Evolutionary conservation across 1,140 invertebrate genomes (phyloP), one percentile per base, ranked within the genome.

Genomic region (Euura lappo): DNA sequence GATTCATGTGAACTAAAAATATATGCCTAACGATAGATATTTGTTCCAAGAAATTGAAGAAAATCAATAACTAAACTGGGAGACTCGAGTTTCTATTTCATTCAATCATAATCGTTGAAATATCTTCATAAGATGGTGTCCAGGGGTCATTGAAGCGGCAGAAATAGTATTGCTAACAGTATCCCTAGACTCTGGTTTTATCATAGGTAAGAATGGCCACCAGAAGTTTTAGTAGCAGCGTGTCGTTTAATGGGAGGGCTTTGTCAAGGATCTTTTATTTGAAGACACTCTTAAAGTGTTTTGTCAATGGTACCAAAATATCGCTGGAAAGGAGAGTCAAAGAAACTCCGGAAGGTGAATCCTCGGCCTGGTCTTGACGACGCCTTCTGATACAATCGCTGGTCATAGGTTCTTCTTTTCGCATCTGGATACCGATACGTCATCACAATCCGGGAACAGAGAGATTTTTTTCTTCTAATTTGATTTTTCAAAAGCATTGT

Each of bases 291-390:
- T 51, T 68, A 74, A 71, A 71, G 65, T 46, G 66, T 73, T 69
- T 72, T 76, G 68, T 74, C 74, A 66, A 60, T 72, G 78, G 77
- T 94, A 95, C 94, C 94, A 89, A 95, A 95, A 86, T 92, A 93
- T 89, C 94, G 93, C 86, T 94, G 93, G 86, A 95, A 95, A 82
- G 94, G 94, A 83, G 92, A 92, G 88, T 95, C 94, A 88, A 94
- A 95, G 90, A 92, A 92, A 89, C 91, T 93, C 89, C 93, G 91
- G 90, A 93, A 94, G 89, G 91, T 91, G 89, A 91, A 93, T 88
- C 92, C 81, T 80, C 83, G 83, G 77, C 83, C 80, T 46, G 84
- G 77, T 81, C 83, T 87, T 70, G 85, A 84, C 2, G 84, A 80
- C 13, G 84, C 78, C 77, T 79, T 84, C 77, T 86, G 85, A 85